Conservation (phyloP, 2,113 vertebrate species). For the Anolis carolinensis region DNA sequence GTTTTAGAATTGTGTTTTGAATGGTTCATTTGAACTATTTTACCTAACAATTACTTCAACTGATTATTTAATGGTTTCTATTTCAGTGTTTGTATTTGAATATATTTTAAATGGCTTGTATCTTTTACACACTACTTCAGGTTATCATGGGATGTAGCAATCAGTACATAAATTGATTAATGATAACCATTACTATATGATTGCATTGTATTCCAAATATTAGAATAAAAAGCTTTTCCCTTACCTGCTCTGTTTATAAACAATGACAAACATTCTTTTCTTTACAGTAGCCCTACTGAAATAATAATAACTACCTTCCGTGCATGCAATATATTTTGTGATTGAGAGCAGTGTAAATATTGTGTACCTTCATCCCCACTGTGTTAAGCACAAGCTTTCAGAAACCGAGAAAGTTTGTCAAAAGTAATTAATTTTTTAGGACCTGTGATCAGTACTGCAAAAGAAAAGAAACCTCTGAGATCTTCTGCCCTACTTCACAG, state of each 20-base stretch:
- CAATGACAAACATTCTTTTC: not conserved
- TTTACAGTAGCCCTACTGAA: not conserved
- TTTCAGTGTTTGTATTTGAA: not conserved
- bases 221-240: not conserved
- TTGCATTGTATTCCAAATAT: not conserved
- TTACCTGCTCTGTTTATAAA: not conserved
- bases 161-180: too few species aligned
- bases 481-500: conserved; percentile 2
- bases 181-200: not conserved
- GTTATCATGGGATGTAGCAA: not conserved
- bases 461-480: conserved; percentile 2
- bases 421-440: conserved; percentile 37
- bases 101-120: not conserved
- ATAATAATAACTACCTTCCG: not conserved
- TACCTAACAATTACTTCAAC: not conserved
- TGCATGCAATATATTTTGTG: not conserved
- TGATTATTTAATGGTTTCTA: not conserved
- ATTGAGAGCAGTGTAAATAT: not conserved
- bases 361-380: conserved; percentile 23
- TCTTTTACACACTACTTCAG: too few species aligned
- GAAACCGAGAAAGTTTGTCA: not conserved
- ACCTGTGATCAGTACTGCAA: not conserved
- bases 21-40: not conserved
- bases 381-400: conserved; percentile 20
- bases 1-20: too few species aligned